phyloP scores from a whole-genome alignment of 1,140 invertebrate species.

The Conus ventricosus region DNA sequence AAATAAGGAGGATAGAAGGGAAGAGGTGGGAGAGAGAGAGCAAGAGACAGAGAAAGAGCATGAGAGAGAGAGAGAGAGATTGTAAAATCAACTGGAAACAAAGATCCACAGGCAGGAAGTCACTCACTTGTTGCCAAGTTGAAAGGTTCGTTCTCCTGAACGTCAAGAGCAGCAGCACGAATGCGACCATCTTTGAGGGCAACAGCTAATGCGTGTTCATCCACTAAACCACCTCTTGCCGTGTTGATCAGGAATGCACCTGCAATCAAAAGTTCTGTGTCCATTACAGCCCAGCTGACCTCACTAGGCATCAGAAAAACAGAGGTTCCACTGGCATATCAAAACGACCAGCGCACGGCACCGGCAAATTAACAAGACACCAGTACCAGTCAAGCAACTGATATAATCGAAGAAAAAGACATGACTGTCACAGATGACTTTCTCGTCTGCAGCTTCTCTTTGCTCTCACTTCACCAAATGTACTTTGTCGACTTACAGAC shows the following conservation, averaged over 20 bases:
- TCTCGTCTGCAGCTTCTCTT: no score
- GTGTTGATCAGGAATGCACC: constrained; percentile 99
- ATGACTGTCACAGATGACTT: no score
- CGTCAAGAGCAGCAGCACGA: constrained; percentile 96
- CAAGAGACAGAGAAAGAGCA: no score
- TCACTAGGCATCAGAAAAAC: constrained; percentile 77
- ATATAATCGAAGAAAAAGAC: no score
- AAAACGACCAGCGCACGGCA: constrained; percentile 71
- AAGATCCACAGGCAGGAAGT: not conserved
- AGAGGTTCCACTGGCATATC: constrained; percentile 72
- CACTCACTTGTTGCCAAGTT: constrained; percentile 92
- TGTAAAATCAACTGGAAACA: no score
- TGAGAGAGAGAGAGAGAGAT: no score
- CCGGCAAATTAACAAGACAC: no score
- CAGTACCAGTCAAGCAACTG: no score
- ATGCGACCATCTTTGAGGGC: constrained; percentile 98
- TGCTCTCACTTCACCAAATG: no score
- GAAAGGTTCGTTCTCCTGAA: constrained; percentile 99
- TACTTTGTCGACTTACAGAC: no score
- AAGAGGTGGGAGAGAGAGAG: no score
- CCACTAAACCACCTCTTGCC: constrained; percentile 96
- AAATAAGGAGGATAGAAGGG: no score
- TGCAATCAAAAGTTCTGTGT: constrained; percentile 66
- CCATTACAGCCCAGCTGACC: constrained; percentile 75
- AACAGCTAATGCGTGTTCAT: constrained; percentile 95